A percentile compares a stretch with the other conserved stretches of the same genome.
Conservation (phyloP, 2,888 invertebrate genomes). For the Macrosoma leucophasiata region DNA sequence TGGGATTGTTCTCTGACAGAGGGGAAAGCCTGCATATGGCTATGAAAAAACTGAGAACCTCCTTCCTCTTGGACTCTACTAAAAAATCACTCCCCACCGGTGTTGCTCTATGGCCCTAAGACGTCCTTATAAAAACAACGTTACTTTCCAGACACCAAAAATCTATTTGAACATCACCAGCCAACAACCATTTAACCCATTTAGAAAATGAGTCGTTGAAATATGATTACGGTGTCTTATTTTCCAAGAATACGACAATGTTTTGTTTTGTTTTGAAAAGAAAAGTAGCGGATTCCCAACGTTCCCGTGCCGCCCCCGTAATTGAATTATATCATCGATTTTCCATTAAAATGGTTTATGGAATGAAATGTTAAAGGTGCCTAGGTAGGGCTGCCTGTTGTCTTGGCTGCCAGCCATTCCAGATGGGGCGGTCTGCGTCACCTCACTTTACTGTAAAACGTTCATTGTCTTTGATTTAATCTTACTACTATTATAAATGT, state of each 20-base stretch:
- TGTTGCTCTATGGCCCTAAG: too few species aligned
- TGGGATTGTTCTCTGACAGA: too few species aligned
- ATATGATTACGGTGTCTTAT: slow-evolving; percentile 44
- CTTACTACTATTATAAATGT: neutral
- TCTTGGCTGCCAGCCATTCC: slow-evolving; percentile 12
- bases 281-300: slow-evolving; percentile 52
- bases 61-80: too few species aligned
- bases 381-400: slow-evolving; percentile 50
- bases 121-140: too few species aligned
- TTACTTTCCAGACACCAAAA: too few species aligned
- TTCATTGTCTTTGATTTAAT: neutral
- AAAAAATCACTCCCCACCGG: too few species aligned
- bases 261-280: slow-evolving; percentile 57
- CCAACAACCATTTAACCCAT: slow-evolving; percentile 42
- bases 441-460: neutral
- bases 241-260: slow-evolving; percentile 44
- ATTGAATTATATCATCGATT: slow-evolving; percentile 75
- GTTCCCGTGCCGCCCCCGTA: slow-evolving; percentile 56
- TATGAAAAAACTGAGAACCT: too few species aligned
- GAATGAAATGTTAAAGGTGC: slow-evolving; percentile 68
- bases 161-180: too few species aligned
- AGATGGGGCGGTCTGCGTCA: neutral
- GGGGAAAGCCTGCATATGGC: too few species aligned
- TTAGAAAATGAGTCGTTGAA: slow-evolving; percentile 60
- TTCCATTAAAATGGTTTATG: slow-evolving; percentile 75